A percentile compares a stretch with the other conserved stretches of the same genome.
Conservation (phyloP, 2,888 invertebrate genomes). For the Cyaniris semiargus region DNA sequence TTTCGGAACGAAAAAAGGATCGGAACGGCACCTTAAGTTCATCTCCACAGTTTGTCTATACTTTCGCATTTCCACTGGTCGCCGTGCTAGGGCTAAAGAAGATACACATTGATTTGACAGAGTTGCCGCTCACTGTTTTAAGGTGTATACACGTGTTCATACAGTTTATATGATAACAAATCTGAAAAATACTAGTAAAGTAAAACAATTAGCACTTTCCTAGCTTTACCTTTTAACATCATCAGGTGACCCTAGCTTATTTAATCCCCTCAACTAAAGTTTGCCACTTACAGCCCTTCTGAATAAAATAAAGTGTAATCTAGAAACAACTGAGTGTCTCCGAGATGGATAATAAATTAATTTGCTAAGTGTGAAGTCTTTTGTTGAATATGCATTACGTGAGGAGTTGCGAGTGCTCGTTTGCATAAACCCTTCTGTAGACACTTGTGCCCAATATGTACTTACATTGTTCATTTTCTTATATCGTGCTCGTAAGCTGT, state of each 20-base stretch:
- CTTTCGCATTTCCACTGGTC: no score
- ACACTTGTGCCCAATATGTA: conserved; percentile 27
- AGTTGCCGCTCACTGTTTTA: no score
- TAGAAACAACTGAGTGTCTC: background rate
- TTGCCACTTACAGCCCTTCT: background rate
- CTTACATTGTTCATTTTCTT: conserved; percentile 19
- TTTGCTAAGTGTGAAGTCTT: conserved; percentile 48
- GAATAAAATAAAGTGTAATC: conserved; percentile 12
- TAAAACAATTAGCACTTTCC: background rate
- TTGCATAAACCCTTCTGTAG: conserved; percentile 54
- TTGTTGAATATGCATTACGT: conserved; percentile 52
- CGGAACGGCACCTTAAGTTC: no score
- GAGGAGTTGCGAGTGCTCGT: conserved; percentile 53
- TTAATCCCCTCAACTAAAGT: background rate
- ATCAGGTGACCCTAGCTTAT: background rate
- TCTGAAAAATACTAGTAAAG: background rate
- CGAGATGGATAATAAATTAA: conserved; percentile 48
- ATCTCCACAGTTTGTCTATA: no score
- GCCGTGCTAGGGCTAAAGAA: no score
- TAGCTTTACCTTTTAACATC: background rate
- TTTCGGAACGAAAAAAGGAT: no score
- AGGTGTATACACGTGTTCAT: no score
- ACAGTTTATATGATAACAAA: no score
- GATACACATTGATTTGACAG: no score
- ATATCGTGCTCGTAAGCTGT: background rate